Base-by-base conservation (phyloP, 1,140 invertebrate species). In the Drosophila littoralis region DNA sequence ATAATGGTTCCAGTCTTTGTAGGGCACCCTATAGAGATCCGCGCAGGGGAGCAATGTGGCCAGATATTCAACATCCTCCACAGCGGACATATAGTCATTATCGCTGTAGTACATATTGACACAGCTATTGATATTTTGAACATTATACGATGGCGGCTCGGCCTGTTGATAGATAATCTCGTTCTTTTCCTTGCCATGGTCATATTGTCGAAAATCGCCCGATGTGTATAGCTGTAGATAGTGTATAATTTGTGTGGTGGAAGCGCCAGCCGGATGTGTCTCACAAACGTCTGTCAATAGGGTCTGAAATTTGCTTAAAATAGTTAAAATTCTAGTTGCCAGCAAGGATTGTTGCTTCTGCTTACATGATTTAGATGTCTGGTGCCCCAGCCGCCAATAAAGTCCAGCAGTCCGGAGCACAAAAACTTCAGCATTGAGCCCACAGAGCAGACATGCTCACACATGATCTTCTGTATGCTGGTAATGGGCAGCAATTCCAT, bases 101-200 rank as follows among this genome's bases (percentile, higher is more conserved):
- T 94, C 92, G 55, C 95, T 95, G 74, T 94, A 96, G 77, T 95
- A 95, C 32, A 96, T 78, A 6, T 94, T 93, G 1, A 95, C 93
- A 9, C 95, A 96, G 64, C 94, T 93, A 6, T 92, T 94, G 13
- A 96, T 94, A 54, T 94, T 94, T 15, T 90, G 72, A 6, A 95
- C 76, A 46, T 94, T 91, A 75, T 95, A 95, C 12, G 91, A 77
- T 0, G 94, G 94, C 32, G 94, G 94, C 22, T 76, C 91, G 3
- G 88, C 17, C 36, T 91, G 90, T n/a, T 91, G 91, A 71, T 94
- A 94, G 7, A 91, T 80, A 45, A 91, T 77, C 45, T 92, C 77
- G 79, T 95, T 95, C 28, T 59, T 70, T 9, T 75, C 74, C 57
- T 28, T 48, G 8, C 93, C 93, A 69, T 93, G 91, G 81, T 94